Conservation (phyloP, 2,113 vertebrate genomes). For the Camelus bactrianus region DNA sequence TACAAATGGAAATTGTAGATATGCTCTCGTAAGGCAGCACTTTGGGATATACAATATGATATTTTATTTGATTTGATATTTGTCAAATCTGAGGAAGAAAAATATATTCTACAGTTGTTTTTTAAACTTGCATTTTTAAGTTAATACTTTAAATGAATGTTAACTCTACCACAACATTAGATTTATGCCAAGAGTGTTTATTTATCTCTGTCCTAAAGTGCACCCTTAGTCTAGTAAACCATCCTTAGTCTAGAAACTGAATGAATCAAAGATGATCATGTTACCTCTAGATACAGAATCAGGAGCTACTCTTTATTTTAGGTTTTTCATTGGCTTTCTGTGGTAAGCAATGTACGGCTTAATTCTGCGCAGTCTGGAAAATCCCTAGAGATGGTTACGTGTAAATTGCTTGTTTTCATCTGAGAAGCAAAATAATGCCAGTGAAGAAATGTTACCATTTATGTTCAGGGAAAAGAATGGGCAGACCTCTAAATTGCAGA, state of each 20-base stretch:
- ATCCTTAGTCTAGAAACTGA: background rate
- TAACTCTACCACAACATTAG: background rate
- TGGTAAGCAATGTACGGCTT: background rate
- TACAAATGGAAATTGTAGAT: background rate
- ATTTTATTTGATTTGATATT: background rate
- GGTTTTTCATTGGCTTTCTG: background rate
- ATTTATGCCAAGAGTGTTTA: background rate
- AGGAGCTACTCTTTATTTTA: background rate
- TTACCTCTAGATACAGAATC: background rate
- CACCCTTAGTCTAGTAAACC: background rate
- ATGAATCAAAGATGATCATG: background rate
- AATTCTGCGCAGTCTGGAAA: background rate
- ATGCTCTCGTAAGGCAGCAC: background rate
- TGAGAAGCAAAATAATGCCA: conserved; percentile 4
- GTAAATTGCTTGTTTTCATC: background rate
- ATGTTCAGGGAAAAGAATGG: background rate
- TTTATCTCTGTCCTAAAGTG: background rate
- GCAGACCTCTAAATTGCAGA: background rate
- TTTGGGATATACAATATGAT: background rate
- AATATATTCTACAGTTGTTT: background rate
- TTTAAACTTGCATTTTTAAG: background rate
- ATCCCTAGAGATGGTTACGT: background rate
- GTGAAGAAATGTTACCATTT: background rate
- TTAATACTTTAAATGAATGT: background rate
- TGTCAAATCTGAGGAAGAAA: background rate